Percentiles rank a stretch among this genome's conserved stretches.
Conservation (phyloP, 2,888 invertebrate genomes). For the Acheta domesticus region DNA sequence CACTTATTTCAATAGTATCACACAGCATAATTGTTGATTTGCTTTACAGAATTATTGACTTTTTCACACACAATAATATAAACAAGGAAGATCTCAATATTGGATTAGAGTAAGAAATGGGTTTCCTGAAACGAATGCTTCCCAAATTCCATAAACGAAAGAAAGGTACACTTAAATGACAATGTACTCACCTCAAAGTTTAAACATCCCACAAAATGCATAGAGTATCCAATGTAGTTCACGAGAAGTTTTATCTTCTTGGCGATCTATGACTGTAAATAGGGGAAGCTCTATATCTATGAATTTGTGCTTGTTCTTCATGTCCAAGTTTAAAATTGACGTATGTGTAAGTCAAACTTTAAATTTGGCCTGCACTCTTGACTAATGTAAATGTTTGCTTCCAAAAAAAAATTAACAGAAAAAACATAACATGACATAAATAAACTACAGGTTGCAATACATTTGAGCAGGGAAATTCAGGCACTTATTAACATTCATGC, state of each 20-base stretch:
- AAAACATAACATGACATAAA: neutral
- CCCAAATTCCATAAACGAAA: too few species aligned
- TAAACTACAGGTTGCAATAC: neutral
- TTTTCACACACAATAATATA: too few species aligned
- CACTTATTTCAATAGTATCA: too few species aligned
- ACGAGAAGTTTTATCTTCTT: neutral
- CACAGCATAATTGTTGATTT: too few species aligned
- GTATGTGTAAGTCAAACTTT: neutral
- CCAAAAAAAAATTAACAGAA: neutral
- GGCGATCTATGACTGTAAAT: neutral
- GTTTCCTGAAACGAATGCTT: too few species aligned
- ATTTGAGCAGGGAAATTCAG: constrained; percentile 18
- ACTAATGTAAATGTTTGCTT: neutral
- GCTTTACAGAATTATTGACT: too few species aligned
- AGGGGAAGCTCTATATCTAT: neutral
- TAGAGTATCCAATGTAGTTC: neutral
- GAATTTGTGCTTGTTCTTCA: neutral
- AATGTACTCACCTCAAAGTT: constrained; percentile 3
- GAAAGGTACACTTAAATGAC: too few species aligned
- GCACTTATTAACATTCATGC: constrained; percentile 9
- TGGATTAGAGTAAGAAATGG: too few species aligned
- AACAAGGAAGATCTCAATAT: too few species aligned
- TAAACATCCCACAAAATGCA: constrained; percentile 9
- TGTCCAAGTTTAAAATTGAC: neutral
- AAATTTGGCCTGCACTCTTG: neutral